phyloP scores from a whole-genome alignment of 2,797 vertebrate species.

The Cossypha caffra region DNA sequence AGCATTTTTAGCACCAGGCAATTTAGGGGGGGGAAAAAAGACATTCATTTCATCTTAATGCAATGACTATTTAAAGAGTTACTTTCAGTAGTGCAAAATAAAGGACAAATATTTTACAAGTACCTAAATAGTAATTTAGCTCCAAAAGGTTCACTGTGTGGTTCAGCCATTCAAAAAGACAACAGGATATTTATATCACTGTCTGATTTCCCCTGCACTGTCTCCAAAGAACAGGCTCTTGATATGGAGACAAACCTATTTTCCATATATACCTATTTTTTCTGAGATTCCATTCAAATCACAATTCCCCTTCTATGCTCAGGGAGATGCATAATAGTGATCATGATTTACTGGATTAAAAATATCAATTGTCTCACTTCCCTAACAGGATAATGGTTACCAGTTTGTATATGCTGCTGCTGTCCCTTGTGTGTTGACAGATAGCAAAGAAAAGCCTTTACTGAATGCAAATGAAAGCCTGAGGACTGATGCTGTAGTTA shows the following conservation, averaged over 20 bases:
- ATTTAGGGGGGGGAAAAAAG: not conserved
- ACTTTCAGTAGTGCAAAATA: not conserved
- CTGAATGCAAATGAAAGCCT: not conserved
- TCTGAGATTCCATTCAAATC: not conserved
- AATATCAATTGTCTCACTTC: not conserved
- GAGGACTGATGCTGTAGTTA: not conserved
- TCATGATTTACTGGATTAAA: not conserved
- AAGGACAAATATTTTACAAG: not conserved
- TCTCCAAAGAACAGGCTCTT: not conserved
- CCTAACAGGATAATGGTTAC: not conserved
- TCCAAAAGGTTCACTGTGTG: not conserved
- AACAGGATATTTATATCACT: not conserved
- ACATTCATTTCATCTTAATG: not conserved
- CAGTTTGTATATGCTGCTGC: not conserved
- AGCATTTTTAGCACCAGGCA: not conserved
- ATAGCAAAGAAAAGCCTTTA: not conserved
- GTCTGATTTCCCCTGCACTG: not conserved
- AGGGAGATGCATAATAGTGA: not conserved
- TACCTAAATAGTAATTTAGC: not conserved
- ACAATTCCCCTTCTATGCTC: not conserved
- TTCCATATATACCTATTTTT: not conserved
- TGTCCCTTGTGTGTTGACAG: not conserved
- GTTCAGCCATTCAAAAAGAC: not conserved
- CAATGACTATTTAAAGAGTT: not conserved
- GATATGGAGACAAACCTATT: not conserved